These are phyloP conservation scores for Folsomia candida DNA, from an alignment of 2,888 invertebrate genomes.

Conservation along the genomic window DNA sequence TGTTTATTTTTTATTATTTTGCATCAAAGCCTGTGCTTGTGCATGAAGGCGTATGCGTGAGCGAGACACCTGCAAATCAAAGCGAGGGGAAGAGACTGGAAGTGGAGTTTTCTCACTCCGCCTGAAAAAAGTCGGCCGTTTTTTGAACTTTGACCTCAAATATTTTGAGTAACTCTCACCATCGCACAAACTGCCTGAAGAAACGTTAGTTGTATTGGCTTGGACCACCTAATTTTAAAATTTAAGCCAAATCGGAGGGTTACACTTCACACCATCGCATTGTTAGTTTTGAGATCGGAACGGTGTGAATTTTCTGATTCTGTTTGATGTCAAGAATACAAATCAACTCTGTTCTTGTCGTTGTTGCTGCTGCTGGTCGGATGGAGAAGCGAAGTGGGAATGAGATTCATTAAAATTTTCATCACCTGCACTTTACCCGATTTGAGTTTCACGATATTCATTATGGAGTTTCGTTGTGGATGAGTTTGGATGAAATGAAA, in stretches of 20 bases:
- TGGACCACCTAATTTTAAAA: background rate
- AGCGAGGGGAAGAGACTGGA: too few relatives aligned
- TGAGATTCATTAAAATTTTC: background rate
- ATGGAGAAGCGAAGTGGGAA: too few relatives aligned
- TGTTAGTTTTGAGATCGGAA: too few relatives aligned
- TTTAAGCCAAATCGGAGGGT: background rate
- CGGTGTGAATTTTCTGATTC: background rate
- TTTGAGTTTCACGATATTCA: background rate
- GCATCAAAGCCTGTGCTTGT: too few relatives aligned
- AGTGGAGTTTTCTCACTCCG: too few relatives aligned
- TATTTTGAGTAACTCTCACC: background rate
- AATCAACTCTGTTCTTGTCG: background rate
- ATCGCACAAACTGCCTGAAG: background rate
- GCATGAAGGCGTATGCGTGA: too few relatives aligned
- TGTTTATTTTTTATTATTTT: too few relatives aligned
- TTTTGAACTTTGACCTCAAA: background rate
- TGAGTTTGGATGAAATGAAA: too few relatives aligned
- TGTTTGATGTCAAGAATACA: background rate
- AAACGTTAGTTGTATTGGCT: background rate
- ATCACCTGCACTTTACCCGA: background rate
- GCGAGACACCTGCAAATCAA: too few relatives aligned
- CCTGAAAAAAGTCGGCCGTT: too few relatives aligned
- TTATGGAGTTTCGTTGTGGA: too few relatives aligned
- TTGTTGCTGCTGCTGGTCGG: too few relatives aligned
- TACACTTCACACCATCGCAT: background rate